These are phyloP conservation scores for Molossus molossus DNA, from an alignment of 2,797 vertebrate genomes.

Conservation along the genomic window DNA sequence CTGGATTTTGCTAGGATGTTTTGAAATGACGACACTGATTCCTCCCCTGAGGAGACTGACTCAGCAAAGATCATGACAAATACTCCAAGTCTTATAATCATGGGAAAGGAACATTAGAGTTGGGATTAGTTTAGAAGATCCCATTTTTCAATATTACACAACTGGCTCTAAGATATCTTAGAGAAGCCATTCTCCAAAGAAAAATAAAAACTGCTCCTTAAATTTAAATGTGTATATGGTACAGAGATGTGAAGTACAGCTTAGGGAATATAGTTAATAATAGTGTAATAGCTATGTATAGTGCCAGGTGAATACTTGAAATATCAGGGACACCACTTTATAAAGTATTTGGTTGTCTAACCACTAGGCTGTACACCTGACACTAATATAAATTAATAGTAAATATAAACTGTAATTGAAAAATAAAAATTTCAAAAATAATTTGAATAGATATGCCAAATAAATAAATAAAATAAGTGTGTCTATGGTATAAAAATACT, in stretches of 20 bases:
- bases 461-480: background rate
- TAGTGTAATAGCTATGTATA: background rate
- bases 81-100: conserved; percentile 44
- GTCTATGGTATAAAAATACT: background rate
- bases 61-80: conserved; percentile 73
- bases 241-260: background rate
- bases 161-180: background rate
- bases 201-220: conserved; percentile 6
- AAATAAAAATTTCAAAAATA: background rate
- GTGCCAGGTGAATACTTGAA: background rate
- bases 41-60: conserved; percentile 67
- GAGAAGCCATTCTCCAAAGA: background rate
- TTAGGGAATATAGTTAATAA: background rate
- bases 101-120: conserved; percentile 74
- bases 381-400: background rate
- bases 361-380: background rate
- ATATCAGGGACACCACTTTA: background rate
- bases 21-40: conserved; percentile 72
- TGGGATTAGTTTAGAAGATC: conserved; percentile 45
- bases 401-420: background rate
- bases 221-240: background rate
- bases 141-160: conserved; percentile 43
- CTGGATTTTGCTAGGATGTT: conserved; percentile 71
- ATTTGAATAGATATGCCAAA: background rate
- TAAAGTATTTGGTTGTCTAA: background rate